Evolutionary conservation across 1,140 invertebrate species (phyloP), one percentile per base, ranked within the genome.

Genomic region (Diabrotica virgifera): DNA sequence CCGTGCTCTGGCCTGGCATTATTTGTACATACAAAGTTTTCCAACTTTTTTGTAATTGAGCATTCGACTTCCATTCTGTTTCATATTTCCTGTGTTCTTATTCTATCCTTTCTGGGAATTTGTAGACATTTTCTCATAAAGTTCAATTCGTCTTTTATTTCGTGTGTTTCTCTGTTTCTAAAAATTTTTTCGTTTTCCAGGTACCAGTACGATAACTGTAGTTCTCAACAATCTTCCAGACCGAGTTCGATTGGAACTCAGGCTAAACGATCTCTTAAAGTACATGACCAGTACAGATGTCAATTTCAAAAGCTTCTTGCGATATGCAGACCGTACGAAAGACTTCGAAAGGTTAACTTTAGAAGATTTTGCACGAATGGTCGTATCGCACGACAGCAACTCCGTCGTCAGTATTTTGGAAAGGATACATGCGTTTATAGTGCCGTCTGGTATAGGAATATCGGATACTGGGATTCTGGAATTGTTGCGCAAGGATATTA

Each of bases 351-450:
- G 77, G 40, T 80, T 79, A 52, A 92, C 90, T 0, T 70, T 91
- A 36, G 78, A 88, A 69, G 84, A 87, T 68, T 91, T 91, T 68
- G 89, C 89, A 0, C 78, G 80, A 51, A 84, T 81, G 73, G 86
- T 85, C 6, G 85, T 90, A 0, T 86, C 87, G 0, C 86, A 88
- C 52, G 83, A 84, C 65, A 75, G 83, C 0, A 80, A 84, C 37
- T 87, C 87, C 0, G 76, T 91, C 36, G 82, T 85, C 12, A 83
- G 84, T 62, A 69, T 90, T n/a, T 74, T 92, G 54, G 85, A 89
- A 70, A 81, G 84, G 0, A 81, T 92, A 10, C 87, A 91, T 73
- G 77, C 83, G 1, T 80, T 87, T 3, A 74, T 87, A 4, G 80
- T 82, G 5, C 82, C 86, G 0, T 72, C 79, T 0, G 72, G 79